A percentile compares a stretch with the other conserved stretches of the same genome.
Conservation (phyloP, 2,888 invertebrate species). For the Slavum lentiscoides region DNA sequence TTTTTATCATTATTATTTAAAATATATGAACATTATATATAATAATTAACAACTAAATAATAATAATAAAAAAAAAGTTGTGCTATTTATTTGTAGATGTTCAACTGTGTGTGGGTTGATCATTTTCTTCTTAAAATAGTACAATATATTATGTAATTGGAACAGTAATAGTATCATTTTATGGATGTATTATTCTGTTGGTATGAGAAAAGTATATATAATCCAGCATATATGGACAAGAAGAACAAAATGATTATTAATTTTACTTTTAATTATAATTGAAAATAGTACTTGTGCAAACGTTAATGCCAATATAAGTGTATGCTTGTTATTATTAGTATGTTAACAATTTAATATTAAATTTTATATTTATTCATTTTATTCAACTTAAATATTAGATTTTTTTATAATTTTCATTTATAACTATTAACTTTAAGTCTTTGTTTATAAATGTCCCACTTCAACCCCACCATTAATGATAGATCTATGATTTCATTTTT, state of each 20-base stretch:
- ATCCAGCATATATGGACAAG: conserved; percentile 20
- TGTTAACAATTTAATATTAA: conserved; percentile 53
- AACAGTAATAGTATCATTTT: conserved; percentile 38
- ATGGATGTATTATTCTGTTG: conserved; percentile 22
- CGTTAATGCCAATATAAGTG: conserved; percentile 35
- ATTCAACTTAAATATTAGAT: conserved; percentile 52
- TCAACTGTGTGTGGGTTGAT: conserved; percentile 44
- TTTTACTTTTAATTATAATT: conserved; percentile 41
- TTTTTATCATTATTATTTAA: conserved; percentile 48
- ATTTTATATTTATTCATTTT: conserved; percentile 53
- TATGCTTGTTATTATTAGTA: conserved; percentile 53
- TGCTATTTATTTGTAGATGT: conserved; percentile 48
- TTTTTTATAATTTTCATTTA: conserved; percentile 53
- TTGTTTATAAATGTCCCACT: conserved; percentile 41
- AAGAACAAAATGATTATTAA: conserved; percentile 24
- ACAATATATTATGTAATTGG: conserved; percentile 35
- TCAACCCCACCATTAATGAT: neutral
- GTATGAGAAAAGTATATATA: neutral
- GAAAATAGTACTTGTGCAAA: conserved; percentile 49
- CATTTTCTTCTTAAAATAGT: conserved; percentile 44
- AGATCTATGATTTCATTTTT: conserved; percentile 36
- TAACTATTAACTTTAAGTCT: conserved; percentile 50
- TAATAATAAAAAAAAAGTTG: conserved; percentile 18
- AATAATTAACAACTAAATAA: conserved; percentile 51
- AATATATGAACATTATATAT: conserved; percentile 50